Conservation (phyloP, 2,888 invertebrate genomes). For the Cecidostiba fungosa region DNA sequence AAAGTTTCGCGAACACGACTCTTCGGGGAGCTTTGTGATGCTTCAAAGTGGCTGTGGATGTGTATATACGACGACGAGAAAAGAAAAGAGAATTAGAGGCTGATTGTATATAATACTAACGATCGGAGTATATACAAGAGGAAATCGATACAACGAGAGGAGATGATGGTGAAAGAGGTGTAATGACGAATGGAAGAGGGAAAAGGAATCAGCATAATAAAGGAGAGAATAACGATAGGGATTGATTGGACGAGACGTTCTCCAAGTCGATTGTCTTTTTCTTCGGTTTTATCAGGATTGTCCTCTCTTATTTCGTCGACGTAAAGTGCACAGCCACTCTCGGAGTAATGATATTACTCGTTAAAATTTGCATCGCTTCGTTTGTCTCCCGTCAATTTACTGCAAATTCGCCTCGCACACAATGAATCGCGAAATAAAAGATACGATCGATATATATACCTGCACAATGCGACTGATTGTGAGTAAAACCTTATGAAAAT, state of each 20-base stretch:
- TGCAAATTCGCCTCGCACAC: neutral
- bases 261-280: neutral
- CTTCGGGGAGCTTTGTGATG: slow-evolving; percentile 5
- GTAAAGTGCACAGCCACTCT: neutral
- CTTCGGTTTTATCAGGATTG: neutral
- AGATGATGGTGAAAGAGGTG: neutral
- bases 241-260: neutral
- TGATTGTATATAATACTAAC: neutral
- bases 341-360: neutral
- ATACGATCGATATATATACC: neutral
- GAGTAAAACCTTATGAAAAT: neutral
- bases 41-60: neutral
- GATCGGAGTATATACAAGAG: neutral
- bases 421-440: neutral
- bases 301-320: neutral
- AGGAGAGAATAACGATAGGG: neutral
- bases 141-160: slow-evolving; percentile 8
- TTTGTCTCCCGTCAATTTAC: neutral
- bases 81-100: neutral
- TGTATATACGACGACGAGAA: neutral
- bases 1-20: neutral
- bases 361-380: neutral
- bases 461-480: neutral
- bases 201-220: slow-evolving; percentile 9
- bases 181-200: neutral